Evolutionary conservation across 2,888 invertebrate genomes (phyloP), one percentile per base, ranked within the genome.

Genomic region (Catocala nupta): DNA sequence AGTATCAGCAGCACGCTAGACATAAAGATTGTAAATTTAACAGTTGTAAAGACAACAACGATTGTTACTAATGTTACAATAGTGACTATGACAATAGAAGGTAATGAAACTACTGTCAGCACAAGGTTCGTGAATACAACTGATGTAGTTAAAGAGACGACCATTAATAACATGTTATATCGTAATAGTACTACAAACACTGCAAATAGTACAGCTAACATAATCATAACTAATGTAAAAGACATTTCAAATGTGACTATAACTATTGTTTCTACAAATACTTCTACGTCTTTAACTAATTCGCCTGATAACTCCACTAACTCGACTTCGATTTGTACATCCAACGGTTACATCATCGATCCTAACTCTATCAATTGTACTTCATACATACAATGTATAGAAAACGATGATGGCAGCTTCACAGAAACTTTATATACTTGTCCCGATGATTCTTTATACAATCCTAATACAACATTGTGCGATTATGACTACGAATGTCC

Each of bases 91-190:
- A 63, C 53, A 47, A 61, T 68, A 39, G 47, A 61, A 34, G 75
- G 71, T 7, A 71, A 71, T 7, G 67, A 67, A 5, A 73, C 67
- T 0, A 67, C 66, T 8, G 44, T 60, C 10, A 52, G 67, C 34
- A 65, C 55, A 12, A 64, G 64, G 16, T 52, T 13, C 25, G 62
- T 61, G 9, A 76, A 74, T 55, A 65, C 60, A 1, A 84, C 84
- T 59, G 68, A 70, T 49, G 58, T 70, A 11, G 68, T 73, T 33
- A 59, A 57, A 63, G 63, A 57, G 77, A 83, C 48, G 7, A 59
- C 57, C 8, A 42, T 62, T 25, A 56, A 78, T 34, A 55, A 68
- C 7, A 53, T 39, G 34, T 58, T n/a, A 39, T 58, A 68, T 49
- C 13, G 10, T 16, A 60, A 47, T 7, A 51, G 13, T 1, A 62